Evolutionary conservation across 2,888 invertebrate species (phyloP), one percentile per base, ranked within the genome.

Genomic region (Drosophila pseudotalamancana): DNA sequence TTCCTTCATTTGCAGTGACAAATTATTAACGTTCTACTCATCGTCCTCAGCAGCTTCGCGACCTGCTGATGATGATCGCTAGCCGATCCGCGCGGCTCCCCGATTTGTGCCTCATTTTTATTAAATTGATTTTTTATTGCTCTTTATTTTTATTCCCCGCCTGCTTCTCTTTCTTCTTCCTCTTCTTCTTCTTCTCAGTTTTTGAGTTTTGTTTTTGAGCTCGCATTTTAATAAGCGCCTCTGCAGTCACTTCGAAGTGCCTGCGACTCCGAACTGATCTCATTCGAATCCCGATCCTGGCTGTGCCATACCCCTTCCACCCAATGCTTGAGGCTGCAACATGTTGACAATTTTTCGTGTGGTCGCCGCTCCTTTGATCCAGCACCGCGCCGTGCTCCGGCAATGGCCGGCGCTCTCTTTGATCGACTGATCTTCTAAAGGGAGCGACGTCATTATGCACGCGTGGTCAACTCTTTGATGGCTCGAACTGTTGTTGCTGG

Each of bases 21-120:
- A 90, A 90, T 90, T 90, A 90, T 88, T 89, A 89, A 89, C 86
- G 89, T 87, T 87, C 81, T 70, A 69, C 80, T 63, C 64, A 62
- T 61, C 55, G 57, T 55, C 51, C 50, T 55, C 72, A 68, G 39
- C 57, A 51, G 63, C 67, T 37, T 39, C 42, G 25, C 51, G 54
- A 51, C 53, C 54, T 32, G 50, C 34, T 50, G 66, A 35, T 46
- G 66, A 35, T 46, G 39, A 40, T 55, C 60, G 27, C 49, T 45
- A 48, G 37, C 46, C 40, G 16, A 34, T 2, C 25, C 25, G 3
- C 25, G 25, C 25, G 9, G 25, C n/a, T 42, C 34, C 39, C 18
- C 59, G 55, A 49, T 62, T 59, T 64, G 75, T 69, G 77, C 72
- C 80, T 83, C 71, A 60, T 61, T 71, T 71, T 87, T 79, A 69